Evolutionary conservation across 2,797 vertebrate genomes (phyloP).

Genomic region (Pseudopleuronectes americanus): DNA sequence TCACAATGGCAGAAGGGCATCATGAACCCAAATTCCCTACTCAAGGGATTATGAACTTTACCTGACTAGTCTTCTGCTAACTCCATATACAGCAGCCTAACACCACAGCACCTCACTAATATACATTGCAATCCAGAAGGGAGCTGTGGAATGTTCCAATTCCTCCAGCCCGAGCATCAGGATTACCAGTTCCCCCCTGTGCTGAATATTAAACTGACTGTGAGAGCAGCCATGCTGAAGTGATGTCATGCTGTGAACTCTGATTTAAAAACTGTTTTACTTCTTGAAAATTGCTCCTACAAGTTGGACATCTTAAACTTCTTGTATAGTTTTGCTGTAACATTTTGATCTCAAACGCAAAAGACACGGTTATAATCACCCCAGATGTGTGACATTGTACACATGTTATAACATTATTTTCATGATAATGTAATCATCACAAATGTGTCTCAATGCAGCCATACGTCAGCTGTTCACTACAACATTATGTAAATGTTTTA

Average conservation of each 20-base stretch:
- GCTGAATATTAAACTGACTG: not conserved
- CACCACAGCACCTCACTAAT: not conserved
- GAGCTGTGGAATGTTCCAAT: not conserved
- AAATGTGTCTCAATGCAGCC: not conserved
- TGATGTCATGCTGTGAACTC: constrained; percentile 7
- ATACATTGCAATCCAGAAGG: not conserved
- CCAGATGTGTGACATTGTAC: not conserved
- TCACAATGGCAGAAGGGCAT: too few species aligned
- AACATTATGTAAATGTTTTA: constrained; percentile 3
- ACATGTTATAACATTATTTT: not conserved
- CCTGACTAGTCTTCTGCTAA: not conserved
- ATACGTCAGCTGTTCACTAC: not conserved
- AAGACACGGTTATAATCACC: not conserved
- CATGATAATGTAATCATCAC: not conserved
- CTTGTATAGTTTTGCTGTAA: not conserved
- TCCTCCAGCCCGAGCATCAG: not conserved
- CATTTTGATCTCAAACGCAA: too few species aligned
- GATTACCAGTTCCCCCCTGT: not conserved
- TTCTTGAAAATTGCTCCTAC: not conserved
- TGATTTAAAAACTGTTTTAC: not conserved
- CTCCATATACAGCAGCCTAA: not conserved
- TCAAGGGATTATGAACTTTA: too few species aligned
- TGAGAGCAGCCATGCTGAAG: not conserved
- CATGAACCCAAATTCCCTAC: too few species aligned
- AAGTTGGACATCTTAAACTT: not conserved